These are phyloP conservation scores for Acanthosepion esculentum DNA, from an alignment of 2,888 invertebrate species.

Conservation along the genomic window DNA sequence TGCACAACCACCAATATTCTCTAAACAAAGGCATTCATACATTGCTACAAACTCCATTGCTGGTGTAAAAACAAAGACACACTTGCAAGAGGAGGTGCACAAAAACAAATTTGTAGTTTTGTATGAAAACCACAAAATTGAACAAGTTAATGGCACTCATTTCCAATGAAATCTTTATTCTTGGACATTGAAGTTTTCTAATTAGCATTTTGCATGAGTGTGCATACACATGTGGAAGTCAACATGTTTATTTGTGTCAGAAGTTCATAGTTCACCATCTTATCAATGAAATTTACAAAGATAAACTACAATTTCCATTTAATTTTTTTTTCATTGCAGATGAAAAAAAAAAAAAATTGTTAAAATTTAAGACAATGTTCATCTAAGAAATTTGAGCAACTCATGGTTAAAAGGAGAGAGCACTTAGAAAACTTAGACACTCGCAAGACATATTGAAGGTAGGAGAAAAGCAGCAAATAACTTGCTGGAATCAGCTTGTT, in stretches of 20 bases:
- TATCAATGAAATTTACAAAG: too few species aligned
- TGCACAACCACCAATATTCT: background rate
- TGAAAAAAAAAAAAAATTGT: too few species aligned
- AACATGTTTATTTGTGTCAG: background rate
- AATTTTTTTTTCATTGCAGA: too few species aligned
- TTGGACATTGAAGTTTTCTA: background rate
- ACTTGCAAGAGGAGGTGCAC: background rate
- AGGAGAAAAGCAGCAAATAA: too few species aligned
- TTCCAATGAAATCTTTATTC: background rate
- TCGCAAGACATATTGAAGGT: too few species aligned
- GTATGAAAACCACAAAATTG: background rate
- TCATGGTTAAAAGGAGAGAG: too few species aligned
- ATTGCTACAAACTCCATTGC: background rate
- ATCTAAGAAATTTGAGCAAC: too few species aligned
- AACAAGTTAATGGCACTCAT: background rate
- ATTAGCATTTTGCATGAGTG: background rate
- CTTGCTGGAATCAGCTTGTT: too few species aligned
- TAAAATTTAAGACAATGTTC: too few species aligned
- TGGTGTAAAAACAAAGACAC: background rate
- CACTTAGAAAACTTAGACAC: too few species aligned
- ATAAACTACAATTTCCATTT: too few species aligned
- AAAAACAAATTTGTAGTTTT: too few species aligned
- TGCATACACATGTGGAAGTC: background rate
- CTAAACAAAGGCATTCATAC: background rate
- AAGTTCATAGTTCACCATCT: background rate